phyloP scores from a whole-genome alignment of 2,113 vertebrate species.

The Caretta caretta region DNA sequence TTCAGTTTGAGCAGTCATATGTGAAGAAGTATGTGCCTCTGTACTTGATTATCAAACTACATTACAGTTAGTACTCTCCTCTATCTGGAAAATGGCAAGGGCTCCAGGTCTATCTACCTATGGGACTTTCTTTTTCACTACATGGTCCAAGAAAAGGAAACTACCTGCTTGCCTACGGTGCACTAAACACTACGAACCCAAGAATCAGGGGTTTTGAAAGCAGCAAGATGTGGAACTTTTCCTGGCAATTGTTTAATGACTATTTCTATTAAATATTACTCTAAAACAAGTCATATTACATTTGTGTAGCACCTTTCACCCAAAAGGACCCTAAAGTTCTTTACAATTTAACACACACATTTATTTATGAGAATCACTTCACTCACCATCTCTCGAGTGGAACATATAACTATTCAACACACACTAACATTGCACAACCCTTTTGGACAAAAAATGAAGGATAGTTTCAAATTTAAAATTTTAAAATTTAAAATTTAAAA shows the following conservation, averaged over 20 bases:
- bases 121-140: neutral
- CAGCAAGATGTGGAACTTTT: neutral
- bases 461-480: neutral
- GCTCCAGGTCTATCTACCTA: neutral
- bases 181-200: neutral
- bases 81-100: neutral
- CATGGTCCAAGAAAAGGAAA: neutral
- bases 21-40: neutral
- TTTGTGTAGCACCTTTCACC: neutral
- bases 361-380: too few species aligned
- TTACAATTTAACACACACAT: neutral
- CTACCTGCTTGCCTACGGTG: neutral
- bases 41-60: neutral
- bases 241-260: neutral
- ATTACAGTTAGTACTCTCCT: neutral
- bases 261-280: neutral
- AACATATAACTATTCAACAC: too few species aligned
- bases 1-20: neutral
- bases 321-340: neutral
- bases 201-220: neutral
- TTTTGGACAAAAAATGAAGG: neutral
- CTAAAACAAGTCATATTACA: neutral
- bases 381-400: too few species aligned
- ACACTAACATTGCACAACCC: neutral
- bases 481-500: too few species aligned